Evolutionary conservation across 2,888 invertebrate species (phyloP), one percentile per base, ranked within the genome.

Genomic region (Priocnemis perturbator): DNA sequence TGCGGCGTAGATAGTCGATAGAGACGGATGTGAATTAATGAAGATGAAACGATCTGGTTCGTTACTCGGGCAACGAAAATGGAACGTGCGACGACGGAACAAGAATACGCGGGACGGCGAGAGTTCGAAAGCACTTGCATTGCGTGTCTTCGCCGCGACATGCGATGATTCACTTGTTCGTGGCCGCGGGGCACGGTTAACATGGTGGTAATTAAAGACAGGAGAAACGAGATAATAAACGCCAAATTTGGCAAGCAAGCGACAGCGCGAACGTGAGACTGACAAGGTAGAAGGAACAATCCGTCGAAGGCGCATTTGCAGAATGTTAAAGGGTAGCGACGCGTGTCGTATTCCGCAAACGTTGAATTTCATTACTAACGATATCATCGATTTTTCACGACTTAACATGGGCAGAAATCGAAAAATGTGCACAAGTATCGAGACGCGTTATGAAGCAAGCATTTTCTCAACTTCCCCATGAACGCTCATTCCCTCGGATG

Each of bases 201-300:
- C 56, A 60, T 64, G 58, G 17, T 9, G 60, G 69, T 68, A 74
- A 74, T 76, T 74, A 78, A 73, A 60, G 64, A 37, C 37, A 17
- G 3, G 30, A 48, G 20, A 59, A 60, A 37, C 44, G 48, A 68
- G 67, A 37, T 37, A 37, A 37, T 37, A 37, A 37, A 37, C 7
- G 37, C 37, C 7, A 11, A 37, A 37, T 37, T 37, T 37, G 37
- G 37, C 11, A 26, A 26, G 5, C 26, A 26, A 26, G 26, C 26
- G 26, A 26, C 26, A 26, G 67, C 4, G 55, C 37, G 26, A 55
- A 53, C 5, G 17, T 15, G 23, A 20, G 26, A 5, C 17, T 30
- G 23, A 26, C 17, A 11, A 7, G 15, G 4, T 17, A 17, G 30
- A 2, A 26, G 5, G 15, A 30, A 3, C 56, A 17, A 3, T 3